phyloP scores from a whole-genome alignment of 2,888 invertebrate genomes.

The Uloborus plumipes region DNA sequence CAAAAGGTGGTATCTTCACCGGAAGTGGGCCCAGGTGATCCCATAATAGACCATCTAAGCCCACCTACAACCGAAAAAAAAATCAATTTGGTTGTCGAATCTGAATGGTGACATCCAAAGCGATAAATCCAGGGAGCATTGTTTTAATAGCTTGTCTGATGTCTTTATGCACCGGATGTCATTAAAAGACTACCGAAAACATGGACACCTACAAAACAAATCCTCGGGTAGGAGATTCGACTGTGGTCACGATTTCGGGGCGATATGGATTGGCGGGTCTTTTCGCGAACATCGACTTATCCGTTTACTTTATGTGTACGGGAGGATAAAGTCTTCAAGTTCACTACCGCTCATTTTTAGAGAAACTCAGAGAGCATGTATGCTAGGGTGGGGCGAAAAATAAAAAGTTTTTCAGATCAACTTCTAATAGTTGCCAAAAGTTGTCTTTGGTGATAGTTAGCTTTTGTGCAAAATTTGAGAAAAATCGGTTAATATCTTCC shows the following conservation, averaged over 20 bases:
- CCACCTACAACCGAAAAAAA: conserved; percentile 8
- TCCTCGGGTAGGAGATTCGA: neutral
- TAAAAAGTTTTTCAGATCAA: no score
- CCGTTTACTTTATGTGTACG: no score
- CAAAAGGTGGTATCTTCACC: conserved; percentile 8
- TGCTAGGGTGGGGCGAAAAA: no score
- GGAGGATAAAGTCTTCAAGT: no score
- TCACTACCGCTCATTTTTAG: no score
- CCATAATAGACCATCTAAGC: conserved; percentile 40
- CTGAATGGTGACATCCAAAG: conserved; percentile 1
- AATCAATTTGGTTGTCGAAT: conserved; percentile 58
- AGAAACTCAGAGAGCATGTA: no score
- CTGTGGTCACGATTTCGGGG: neutral
- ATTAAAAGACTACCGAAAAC: conserved; percentile 32
- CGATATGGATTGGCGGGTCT: neutral
- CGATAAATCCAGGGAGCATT: conserved; percentile 40
- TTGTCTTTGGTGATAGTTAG: no score
- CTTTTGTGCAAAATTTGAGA: no score
- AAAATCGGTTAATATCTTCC: no score
- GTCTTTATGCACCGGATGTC: conserved; percentile 51
- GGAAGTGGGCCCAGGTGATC: conserved; percentile 30
- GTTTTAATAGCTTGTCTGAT: conserved; percentile 49
- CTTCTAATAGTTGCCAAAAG: no score
- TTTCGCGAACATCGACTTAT: no score
- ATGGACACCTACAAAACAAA: conserved; percentile 49